Evolutionary conservation across 2,113 vertebrate genomes (phyloP), one percentile per base, ranked within the genome.

Genomic region (Otolemur garnettii): DNA sequence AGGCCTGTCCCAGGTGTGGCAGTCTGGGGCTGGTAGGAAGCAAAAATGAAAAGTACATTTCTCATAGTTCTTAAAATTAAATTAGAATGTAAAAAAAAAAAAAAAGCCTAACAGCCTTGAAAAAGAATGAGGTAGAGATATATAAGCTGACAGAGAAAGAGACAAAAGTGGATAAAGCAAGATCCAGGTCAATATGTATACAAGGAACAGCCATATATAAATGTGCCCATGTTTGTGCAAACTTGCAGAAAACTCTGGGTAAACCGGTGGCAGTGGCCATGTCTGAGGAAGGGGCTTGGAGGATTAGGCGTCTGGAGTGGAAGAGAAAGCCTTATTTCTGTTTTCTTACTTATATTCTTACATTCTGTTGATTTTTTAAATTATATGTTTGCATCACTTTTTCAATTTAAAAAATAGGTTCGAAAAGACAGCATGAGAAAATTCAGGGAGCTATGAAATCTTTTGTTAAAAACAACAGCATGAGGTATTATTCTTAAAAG

Each of bases 381-480:
- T 7, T 33, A 5, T 42, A 78, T 38, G 2, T 30, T 55, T n/a
- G 28, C 50, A 57, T 85, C 33, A 59, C 42, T 68, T 77, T 93
- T 84, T 95, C 68, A 33, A 55, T 71, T 64, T 19, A 50, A 95
- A 87, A 96, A 57, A 57, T 38, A 86, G 26, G 6, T 75, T 69
- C 82, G 38, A 93, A 90, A 92, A 94, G 78, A 89, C 7, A 75
- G 42, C 28, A 33, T 83, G 87, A 86, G 60, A 89, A 75, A 91
- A 91, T 69, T 86, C 68, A 45, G n/a, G 85, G 62, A 93, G 59
- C 24, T n/a, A 28, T 78, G 74, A 59, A 94, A 87, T 57, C 92
- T 94, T 95, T 82, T 53, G 24, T 72, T 83, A 93, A 91, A 96
- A 75, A 50, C n/a, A 42, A 89, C 45, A 83, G 50, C 82, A 62